These are phyloP conservation scores for Heliconius hortense DNA, from an alignment of 2,888 invertebrate genomes.

Conservation along the genomic window DNA sequence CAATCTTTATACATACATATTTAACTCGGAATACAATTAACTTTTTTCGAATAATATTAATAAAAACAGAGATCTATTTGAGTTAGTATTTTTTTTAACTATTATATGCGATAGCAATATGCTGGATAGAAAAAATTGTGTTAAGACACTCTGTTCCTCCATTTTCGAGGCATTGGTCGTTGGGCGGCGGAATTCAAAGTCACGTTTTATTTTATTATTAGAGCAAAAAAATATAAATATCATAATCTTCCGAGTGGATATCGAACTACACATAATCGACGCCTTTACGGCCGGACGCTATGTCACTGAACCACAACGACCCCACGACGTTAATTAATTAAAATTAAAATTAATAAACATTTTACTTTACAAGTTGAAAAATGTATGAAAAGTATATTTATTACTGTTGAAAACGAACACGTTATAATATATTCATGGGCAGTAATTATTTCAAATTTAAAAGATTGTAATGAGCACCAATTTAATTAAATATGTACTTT, in stretches of 20 bases:
- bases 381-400: no score
- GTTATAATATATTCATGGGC: no score
- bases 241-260: neutral
- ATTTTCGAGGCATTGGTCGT: neutral
- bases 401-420: no score
- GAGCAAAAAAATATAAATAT: neutral
- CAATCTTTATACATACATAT: neutral
- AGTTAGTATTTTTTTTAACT: no score
- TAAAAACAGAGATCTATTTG: neutral
- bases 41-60: neutral
- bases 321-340: neutral
- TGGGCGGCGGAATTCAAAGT: neutral
- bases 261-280: neutral
- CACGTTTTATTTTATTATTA: neutral
- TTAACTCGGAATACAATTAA: neutral
- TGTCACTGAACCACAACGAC: neutral
- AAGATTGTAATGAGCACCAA: neutral
- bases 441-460: neutral
- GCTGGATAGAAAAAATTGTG: neutral
- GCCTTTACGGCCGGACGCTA: neutral
- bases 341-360: neutral
- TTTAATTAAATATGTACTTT: neutral
- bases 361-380: no score
- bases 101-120: no score
- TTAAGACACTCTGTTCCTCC: neutral